Base-by-base conservation (phyloP, 2,113 vertebrate genomes). In the Montifringilla adamsi region DNA sequence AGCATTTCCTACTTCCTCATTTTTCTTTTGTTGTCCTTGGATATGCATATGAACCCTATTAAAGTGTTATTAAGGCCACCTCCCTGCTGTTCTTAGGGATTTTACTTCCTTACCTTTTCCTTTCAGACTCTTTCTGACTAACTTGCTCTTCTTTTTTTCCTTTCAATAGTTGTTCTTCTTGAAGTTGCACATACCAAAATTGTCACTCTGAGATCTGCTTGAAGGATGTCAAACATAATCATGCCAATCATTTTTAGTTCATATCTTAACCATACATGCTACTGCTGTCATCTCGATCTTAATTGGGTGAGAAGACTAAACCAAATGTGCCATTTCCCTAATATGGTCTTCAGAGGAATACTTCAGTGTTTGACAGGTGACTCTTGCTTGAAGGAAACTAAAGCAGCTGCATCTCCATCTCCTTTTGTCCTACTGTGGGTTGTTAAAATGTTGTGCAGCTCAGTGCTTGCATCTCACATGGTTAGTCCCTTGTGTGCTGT, bases 81-180 rank as follows among this genome's bases (percentile, higher is more conserved):
- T 94, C 56, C 72, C 79, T 90, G 66, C 76, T 74, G 31, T 64
- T 95, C 44, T 67, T 94, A 89, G 0, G 1, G 72, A 92, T 90
- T 94, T 95, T 90, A 78, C 47, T 94, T 90, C 60, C 68, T 90
- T 92, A 78, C 84, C 41, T 89, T 96, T 95, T 88, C 55, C 60
- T 92, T 92, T 93, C 79, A 88, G 60, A 41, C 53, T 41, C 67
- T 83, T 91, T 91, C 78, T 92, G 70, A 79, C 70, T 82, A 78
- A 81, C 60, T 89, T 94, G 46, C 49, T 60, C 26, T 56, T 73
- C 13, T 56, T 85, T 66, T 69, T 74, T 84, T 62, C 37, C 23
- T 78, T 93, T 64, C 82, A 68, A 7, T 84, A 84, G 27, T 78
- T 74, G 37, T 68, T 87, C 39, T 37, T 93, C 72, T 87, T 64